phyloP scores from a whole-genome alignment of 2,888 invertebrate genomes.

The Caradrina kadenii region DNA sequence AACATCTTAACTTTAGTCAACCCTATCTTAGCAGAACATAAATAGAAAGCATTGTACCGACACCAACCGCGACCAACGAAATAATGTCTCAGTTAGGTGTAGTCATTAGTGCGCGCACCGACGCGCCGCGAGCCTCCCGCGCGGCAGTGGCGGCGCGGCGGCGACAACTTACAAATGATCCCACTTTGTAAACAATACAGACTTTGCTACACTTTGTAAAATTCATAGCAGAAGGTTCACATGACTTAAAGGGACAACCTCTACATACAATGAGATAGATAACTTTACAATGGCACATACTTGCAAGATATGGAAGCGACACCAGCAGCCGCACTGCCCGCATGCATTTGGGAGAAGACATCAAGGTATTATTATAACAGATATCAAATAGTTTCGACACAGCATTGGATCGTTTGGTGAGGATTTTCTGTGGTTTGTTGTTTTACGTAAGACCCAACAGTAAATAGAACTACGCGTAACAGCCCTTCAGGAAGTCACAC shows the following conservation, averaged over 20 bases:
- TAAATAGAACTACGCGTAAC: not conserved
- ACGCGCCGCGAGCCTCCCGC: not conserved
- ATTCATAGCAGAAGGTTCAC: conserved; percentile 11
- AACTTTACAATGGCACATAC: not conserved
- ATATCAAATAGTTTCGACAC: too few relatives aligned
- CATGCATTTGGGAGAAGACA: too few relatives aligned
- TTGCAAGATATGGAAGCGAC: too few relatives aligned
- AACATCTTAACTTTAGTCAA: not conserved
- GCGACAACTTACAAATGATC: conserved; percentile 10
- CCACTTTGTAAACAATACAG: conserved; percentile 32
- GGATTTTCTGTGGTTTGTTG: not conserved
- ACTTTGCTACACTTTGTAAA: not conserved
- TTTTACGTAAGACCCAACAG: not conserved
- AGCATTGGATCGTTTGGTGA: not conserved
- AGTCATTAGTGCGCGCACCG: conserved; percentile 1
- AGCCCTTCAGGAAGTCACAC: conserved; percentile 2
- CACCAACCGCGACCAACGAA: conserved; percentile 17
- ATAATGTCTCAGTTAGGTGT: conserved; percentile 16
- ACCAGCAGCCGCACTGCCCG: too few relatives aligned
- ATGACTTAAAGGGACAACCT: not conserved
- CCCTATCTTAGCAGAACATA: not conserved
- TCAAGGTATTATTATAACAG: too few relatives aligned
- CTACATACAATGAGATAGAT: not conserved
- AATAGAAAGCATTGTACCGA: conserved; percentile 7
- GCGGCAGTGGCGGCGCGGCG: not conserved